Percentiles rank a stretch among this genome's conserved stretches.
phyloP scores from a whole-genome alignment of 2,113 vertebrate species.

The Apaloderma vittatum region DNA sequence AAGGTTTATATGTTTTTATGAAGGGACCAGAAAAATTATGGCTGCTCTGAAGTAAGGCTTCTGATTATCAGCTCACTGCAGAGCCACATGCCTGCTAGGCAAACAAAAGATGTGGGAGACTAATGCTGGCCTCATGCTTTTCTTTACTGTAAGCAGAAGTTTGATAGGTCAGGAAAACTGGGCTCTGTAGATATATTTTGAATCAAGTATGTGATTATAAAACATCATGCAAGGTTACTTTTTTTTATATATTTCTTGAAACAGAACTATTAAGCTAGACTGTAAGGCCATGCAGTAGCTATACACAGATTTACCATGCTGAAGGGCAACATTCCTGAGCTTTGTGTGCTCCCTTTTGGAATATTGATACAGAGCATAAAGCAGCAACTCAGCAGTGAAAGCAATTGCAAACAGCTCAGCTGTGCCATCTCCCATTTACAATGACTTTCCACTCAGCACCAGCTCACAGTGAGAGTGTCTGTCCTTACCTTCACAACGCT shows the following conservation, averaged over 20 bases:
- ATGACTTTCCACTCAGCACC: not conserved
- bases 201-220: not conserved
- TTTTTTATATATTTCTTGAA: not conserved
- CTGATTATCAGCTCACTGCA: conserved; percentile 22
- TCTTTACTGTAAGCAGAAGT: not conserved
- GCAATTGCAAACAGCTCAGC: not conserved
- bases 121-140: not conserved
- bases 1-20: too few species aligned
- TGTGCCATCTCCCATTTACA: not conserved
- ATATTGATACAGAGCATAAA: not conserved
- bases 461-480: not conserved
- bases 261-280: not conserved
- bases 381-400: not conserved
- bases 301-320: not conserved
- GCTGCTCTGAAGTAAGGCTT: not conserved
- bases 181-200: not conserved
- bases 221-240: not conserved
- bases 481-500: not conserved
- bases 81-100: not conserved
- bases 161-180: not conserved
- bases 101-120: not conserved
- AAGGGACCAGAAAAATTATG: not conserved
- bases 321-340: not conserved
- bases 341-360: not conserved
- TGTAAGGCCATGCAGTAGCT: not conserved